These are phyloP conservation scores for Takifugu ocellatus DNA, from an alignment of 2,797 vertebrate species.

Conservation along the genomic window DNA sequence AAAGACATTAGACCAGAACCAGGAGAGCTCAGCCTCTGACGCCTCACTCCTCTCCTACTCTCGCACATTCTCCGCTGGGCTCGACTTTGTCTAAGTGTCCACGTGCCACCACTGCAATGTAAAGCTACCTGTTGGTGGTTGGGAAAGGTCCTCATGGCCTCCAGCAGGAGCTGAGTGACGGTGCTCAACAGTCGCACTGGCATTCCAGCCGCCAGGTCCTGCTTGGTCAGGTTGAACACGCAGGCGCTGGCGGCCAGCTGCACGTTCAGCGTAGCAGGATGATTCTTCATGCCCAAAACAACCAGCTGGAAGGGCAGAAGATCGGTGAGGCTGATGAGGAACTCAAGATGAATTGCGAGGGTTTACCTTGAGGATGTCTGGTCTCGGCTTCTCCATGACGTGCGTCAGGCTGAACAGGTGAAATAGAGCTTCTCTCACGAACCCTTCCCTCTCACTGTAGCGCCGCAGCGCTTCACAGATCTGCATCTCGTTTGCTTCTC, in stretches of 20 bases:
- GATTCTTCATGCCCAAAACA: conserved; percentile 95
- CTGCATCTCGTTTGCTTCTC: conserved; percentile 96
- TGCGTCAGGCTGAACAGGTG: conserved; percentile 97
- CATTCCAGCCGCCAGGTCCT: conserved; percentile 93
- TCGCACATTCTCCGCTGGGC: too few relatives aligned
- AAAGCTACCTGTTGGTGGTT: conserved; percentile 93
- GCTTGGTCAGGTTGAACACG: conserved; percentile 98
- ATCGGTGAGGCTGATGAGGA: not conserved
- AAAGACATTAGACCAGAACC: conserved; percentile 9
- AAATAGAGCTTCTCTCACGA: conserved; percentile 95
- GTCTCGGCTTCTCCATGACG: conserved; percentile 94
- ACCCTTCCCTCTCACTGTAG: conserved; percentile 95
- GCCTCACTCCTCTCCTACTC: not conserved
- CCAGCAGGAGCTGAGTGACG: conserved; percentile 91
- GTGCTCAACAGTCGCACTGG: conserved; percentile 90
- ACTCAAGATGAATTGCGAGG: not conserved
- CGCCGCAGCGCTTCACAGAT: conserved; percentile 94
- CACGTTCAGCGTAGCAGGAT: conserved; percentile 92
- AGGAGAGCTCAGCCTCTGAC: not conserved
- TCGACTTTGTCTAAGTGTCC: too few relatives aligned
- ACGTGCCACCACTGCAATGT: too few relatives aligned
- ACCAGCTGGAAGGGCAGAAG: conserved; percentile 80
- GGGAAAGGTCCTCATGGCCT: conserved; percentile 97
- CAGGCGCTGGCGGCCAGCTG: conserved; percentile 97
- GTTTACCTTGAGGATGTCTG: conserved; percentile 93